Evolutionary conservation across 2,797 vertebrate genomes (phyloP), one percentile per base, ranked within the genome.

Genomic region (Parauchenoglanis ngamensis): DNA sequence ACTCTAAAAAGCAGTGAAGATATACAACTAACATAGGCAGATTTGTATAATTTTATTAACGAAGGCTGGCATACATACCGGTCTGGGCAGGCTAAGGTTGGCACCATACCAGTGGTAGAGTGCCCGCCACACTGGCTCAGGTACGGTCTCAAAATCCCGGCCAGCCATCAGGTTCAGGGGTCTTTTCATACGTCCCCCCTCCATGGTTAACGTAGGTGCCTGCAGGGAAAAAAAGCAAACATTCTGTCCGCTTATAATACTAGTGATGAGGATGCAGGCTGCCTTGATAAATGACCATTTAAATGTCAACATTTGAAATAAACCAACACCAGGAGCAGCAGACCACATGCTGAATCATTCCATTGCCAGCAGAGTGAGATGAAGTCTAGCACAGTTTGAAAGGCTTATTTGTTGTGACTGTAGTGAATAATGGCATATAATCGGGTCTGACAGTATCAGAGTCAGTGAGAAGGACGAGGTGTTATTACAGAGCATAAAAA

Each of bases 91-190:
- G 90, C 98, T 97, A 90, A 99, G 94, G 92, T 99, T 99, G 94
- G 98, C 97, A 78, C 98, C 98, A 88, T 99, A 99, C 98, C 98
- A 99, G 91, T 99, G 98, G 94, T 98, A 99, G 89, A 99, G 97
- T 0, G 98, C 98, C 92, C 98, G 95, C 98, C 98, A 99, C 4
- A 99, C 98, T 2, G 98, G 97, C 91, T 99, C 98, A 89, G 98
- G 98, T 83, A 99, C 97, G 12, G 95, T 97, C 93, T 98, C 96
- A 90, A 99, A 99, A 92, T 99, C 97, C 93, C 95, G 95, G 7
- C 96, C 95, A 52, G 96, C 94, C 84, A 96, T 70, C 90, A 97
- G 87, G 87, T 96, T 96, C 68, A 96, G 94, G 31, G 96, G 96
- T 86, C 96, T 96, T 92, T 96, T 98, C 85, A 99, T 91, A 44